phyloP scores from a whole-genome alignment of 2,113 vertebrate genomes.

The Heterotis niloticus region DNA sequence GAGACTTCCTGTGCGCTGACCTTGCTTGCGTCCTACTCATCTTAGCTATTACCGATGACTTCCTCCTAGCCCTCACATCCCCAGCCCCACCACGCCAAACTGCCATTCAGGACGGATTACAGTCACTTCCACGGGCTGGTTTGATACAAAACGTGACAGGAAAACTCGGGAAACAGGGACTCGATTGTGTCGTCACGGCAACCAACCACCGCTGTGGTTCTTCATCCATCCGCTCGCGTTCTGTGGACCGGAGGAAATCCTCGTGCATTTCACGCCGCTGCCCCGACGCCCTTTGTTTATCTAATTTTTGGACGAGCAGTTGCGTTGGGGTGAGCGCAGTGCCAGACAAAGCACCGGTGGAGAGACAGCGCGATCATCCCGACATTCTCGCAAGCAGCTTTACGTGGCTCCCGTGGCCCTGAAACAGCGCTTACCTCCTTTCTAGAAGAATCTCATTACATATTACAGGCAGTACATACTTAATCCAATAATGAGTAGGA shows the following conservation, averaged over 20 bases:
- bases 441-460: slow-evolving; percentile 8
- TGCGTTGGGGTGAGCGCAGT: slow-evolving; percentile 33
- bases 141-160: neutral
- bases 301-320: slow-evolving; percentile 47
- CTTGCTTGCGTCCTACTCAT: slow-evolving; percentile 41
- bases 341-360: slow-evolving; percentile 12
- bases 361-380: neutral
- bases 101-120: slow-evolving; percentile 27
- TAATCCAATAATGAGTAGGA: slow-evolving; percentile 46
- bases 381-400: slow-evolving; percentile 25
- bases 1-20: slow-evolving; percentile 31
- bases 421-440: neutral
- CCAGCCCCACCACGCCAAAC: neutral
- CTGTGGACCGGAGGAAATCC: slow-evolving; percentile 21
- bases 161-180: neutral
- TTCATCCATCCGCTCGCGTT: neutral
- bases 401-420: neutral
- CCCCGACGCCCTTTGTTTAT: slow-evolving; percentile 43
- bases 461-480: slow-evolving; percentile 35
- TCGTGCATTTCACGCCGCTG: no score
- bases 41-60: slow-evolving; percentile 40
- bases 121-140: slow-evolving; percentile 21
- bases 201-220: neutral
- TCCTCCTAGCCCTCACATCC: slow-evolving; percentile 33
- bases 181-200: neutral